Base-by-base conservation (phyloP, 1,140 invertebrate genomes). In the Ephestia elutella region DNA sequence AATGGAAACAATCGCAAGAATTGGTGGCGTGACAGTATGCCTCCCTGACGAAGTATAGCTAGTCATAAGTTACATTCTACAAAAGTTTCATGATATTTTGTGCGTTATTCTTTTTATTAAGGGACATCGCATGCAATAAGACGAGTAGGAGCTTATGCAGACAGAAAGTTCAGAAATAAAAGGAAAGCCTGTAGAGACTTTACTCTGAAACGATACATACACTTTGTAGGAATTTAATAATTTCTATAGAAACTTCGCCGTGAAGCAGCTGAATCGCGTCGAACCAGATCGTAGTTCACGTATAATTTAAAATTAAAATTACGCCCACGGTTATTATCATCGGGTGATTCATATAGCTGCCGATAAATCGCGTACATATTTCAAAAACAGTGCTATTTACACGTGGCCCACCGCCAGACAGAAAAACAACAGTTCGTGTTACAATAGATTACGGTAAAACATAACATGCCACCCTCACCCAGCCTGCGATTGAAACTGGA, bases 381-480 rank as follows among this genome's bases (percentile, higher is more conserved):
- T 15, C 10, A 44, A 44, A 44, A 44, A 15, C 38, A 44, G 15
- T 44, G 38, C 11, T 38, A 38, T 38, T 44, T 44, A 44, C 38
- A 44, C 38, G n/a, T 44, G 38, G 38, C 38, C 38, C 13, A 17
- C 38, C 38, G 38, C 38, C 38, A n/a, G 38, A 44, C 15, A 15
- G 38, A 44, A 44, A 15, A 44, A n/a, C 38, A 44, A 44, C 15
- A 44, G 38, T 44, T 44, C 38, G 38, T 44, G 38, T 44, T 44
- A 44, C 38, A 44, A 44, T 44, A 44, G 38, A 44, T 44, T 44
- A 44, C n/a, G 13, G 38, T 44, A 44, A 44, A 44, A 44, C 38
- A 38, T 11, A 9, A 13, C 13, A 17, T 44, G 13, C 15, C 38
- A 44, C 38, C 38, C 38, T 15, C 3, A 17, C 13, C 38, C 38